Conservation (phyloP, 2,797 vertebrate genomes). For the Gobionotothen gibberifrons region DNA sequence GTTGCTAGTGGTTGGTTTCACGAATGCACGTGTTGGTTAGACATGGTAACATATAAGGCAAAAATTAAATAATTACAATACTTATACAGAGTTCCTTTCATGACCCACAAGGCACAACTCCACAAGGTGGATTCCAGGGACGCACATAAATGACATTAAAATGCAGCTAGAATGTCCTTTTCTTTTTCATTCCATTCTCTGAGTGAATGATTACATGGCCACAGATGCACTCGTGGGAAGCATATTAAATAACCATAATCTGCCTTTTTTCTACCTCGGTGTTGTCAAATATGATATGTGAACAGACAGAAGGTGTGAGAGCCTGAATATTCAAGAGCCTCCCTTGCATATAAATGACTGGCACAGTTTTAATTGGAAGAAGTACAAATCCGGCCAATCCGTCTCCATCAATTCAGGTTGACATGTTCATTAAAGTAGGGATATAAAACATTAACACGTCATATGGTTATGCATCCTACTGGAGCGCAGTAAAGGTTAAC, state of each 20-base stretch:
- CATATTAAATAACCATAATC: slow-evolving; percentile 30
- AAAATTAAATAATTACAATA: background rate
- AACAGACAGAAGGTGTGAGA: slow-evolving; percentile 34
- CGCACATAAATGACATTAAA: background rate
- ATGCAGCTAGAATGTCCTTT: slow-evolving; percentile 1
- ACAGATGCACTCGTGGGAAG: slow-evolving; percentile 7
- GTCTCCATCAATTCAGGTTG: slow-evolving; percentile 12
- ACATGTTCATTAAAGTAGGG: slow-evolving; percentile 29
- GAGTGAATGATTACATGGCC: slow-evolving; percentile 25
- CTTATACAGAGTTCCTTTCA: slow-evolving; percentile 3
- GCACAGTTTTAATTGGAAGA: slow-evolving; percentile 35
- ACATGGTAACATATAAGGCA: background rate
- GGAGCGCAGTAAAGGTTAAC: slow-evolving; percentile 43
- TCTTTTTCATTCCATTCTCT: slow-evolving; percentile 9
- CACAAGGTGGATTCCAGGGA: background rate
- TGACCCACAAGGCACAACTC: background rate
- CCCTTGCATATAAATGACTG: slow-evolving; percentile 43
- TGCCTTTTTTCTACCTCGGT: slow-evolving; percentile 5
- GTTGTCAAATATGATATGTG: slow-evolving; percentile 34
- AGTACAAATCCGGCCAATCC: slow-evolving; percentile 6
- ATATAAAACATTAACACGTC: slow-evolving; percentile 56
- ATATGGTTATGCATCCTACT: slow-evolving; percentile 17
- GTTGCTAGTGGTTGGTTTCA: background rate
- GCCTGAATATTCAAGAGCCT: slow-evolving; percentile 41
- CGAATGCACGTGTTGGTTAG: slow-evolving; percentile 3